Base-by-base conservation (phyloP, 2,113 vertebrate species). In the Abramis brama region DNA sequence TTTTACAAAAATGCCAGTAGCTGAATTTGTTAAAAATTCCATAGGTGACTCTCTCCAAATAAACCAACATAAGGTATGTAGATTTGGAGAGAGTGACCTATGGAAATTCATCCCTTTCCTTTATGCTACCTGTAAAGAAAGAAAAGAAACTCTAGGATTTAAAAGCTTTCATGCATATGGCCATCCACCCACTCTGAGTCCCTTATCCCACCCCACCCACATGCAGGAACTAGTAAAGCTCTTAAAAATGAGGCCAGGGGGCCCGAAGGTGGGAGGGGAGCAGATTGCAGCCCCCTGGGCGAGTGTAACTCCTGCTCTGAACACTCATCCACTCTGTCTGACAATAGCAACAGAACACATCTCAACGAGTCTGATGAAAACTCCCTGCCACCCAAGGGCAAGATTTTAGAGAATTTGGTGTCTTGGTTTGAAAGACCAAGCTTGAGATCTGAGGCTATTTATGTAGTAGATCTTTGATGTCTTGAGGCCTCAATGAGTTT, bases 201-300 rank as follows among this genome's bases (percentile, higher is more conserved):
- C 79, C 79, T 45, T 73, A 73, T 73, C 55, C 79, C 52, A 33
- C 30, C 86, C 52, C 82, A 89, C 91, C 89, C 88, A 92, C 87
- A 86, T 68, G 47, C 88, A 92, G 86, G 90, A 93, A 93, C 91
- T 92, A 93, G 91, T 87, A 91, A 93, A 94, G 89, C 90, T 91
- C 91, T 92, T 93, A 90, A 94, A 92, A 93, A 91, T 87, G 90
- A 85, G 90, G 92, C 91, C 93, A 81, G 89, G 90, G 78, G 92
- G 93, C 84, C 84, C 89, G 57, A 83, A 74, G 33, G 57, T 83
- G 33, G 78, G 71, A 57, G 62, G 43, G 17, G 45, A 73, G 79
- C 79, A 91, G 86, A 92, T 91, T 90, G 82, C 85, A 86, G 89
- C 90, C 92, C 70, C 82, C 83, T 21, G 68, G 91, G 92, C 89